Evolutionary conservation across 2,888 invertebrate species (phyloP).

Genomic region (Alcis repandata): DNA sequence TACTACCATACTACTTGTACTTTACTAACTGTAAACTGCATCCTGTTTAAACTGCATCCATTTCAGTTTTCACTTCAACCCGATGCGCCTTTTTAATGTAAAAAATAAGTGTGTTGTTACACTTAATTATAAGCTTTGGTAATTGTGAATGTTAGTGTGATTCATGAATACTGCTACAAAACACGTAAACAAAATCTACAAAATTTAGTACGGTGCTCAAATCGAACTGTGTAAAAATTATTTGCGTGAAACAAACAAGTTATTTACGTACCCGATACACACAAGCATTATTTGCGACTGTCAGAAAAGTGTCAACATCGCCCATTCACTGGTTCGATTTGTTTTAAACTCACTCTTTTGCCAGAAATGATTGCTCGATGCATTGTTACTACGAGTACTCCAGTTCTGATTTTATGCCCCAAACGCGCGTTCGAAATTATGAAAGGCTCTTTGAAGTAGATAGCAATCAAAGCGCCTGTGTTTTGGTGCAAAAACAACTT

Average conservation of each 20-base stretch:
- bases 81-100: too few relatives aligned
- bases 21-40: too few relatives aligned
- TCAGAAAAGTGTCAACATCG: slow-evolving; percentile 49
- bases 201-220: background rate
- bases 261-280: slow-evolving; percentile 23
- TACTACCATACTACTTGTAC: too few relatives aligned
- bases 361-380: slow-evolving; percentile 51
- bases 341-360: slow-evolving; percentile 50
- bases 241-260: slow-evolving; percentile 11
- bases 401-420: slow-evolving; percentile 52
- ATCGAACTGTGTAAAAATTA: background rate
- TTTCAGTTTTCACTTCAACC: too few relatives aligned
- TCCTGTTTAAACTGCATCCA: too few relatives aligned
- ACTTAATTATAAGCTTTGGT: too few relatives aligned
- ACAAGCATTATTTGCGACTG: slow-evolving; percentile 45
- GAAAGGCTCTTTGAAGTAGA: slow-evolving; percentile 51
- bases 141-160: too few relatives aligned
- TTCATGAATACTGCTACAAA: too few relatives aligned
- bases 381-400: slow-evolving; percentile 50
- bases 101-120: too few relatives aligned
- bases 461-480: slow-evolving; percentile 51
- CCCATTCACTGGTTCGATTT: slow-evolving; percentile 53
- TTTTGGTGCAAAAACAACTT: slow-evolving; percentile 49
- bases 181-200: too few relatives aligned
- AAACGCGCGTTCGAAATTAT: slow-evolving; percentile 47